A percentile compares a stretch with the other conserved stretches of the same genome.
These are phyloP conservation scores for Phocoena phocoena DNA, from an alignment of 2,113 vertebrate genomes.

Conservation along the genomic window DNA sequence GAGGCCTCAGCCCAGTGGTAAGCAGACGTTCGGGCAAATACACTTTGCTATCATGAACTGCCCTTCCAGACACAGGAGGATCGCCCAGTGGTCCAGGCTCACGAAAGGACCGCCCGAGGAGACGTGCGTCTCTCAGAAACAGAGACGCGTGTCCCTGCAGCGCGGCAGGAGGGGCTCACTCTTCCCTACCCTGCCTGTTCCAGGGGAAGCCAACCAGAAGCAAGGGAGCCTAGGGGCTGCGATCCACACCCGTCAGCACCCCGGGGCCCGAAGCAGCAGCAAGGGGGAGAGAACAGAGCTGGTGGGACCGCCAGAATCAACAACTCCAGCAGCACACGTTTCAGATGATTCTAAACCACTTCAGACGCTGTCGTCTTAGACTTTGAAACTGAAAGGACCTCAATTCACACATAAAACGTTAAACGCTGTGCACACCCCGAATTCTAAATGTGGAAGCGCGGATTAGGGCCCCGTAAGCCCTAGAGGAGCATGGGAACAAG, in stretches of 20 bases:
- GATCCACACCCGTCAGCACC: too few relatives aligned
- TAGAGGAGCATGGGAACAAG: neutral
- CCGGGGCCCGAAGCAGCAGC: neutral
- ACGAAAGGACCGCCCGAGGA: neutral
- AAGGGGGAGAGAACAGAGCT: neutral
- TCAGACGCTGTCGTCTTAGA: too few relatives aligned
- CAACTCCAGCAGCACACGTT: neutral
- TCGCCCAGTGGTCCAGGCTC: neutral
- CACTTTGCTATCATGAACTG: neutral
- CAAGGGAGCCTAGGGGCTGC: neutral
- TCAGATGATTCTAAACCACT: neutral
- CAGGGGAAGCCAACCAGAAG: neutral
- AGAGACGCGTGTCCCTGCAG: neutral
- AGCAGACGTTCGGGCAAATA: neutral
- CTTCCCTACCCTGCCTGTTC: neutral
- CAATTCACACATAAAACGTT: neutral
- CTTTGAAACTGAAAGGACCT: neutral
- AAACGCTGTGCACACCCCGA: fast-evolving
- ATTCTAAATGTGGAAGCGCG: neutral
- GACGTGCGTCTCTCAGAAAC: neutral
- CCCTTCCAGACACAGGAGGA: neutral
- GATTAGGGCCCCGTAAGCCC: neutral
- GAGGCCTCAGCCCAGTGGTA: neutral
- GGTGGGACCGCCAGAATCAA: neutral
- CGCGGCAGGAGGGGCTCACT: neutral